A percentile compares a stretch with the other conserved stretches of the same genome.
phyloP scores from a whole-genome alignment of 2,888 invertebrate species.

The Acleris holmiana region DNA sequence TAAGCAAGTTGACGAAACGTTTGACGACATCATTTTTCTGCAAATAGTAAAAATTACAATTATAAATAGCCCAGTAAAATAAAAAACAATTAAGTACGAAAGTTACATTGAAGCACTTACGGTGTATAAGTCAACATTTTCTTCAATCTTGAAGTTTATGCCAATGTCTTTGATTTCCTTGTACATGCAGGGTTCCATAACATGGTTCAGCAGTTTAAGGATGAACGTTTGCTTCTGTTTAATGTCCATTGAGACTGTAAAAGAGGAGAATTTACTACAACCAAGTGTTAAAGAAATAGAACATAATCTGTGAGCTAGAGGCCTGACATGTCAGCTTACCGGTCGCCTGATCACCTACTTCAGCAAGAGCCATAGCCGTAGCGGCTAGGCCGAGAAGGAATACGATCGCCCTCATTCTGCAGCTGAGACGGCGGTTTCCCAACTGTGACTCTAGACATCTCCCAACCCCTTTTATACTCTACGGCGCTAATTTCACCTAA shows the following conservation, averaged over 20 bases:
- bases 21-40: constrained; percentile 85
- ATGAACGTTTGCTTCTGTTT: constrained; percentile 76
- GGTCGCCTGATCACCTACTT: constrained; percentile 50
- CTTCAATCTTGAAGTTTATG: constrained; percentile 70
- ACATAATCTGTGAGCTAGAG: too few relatives aligned
- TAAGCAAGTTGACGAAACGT: constrained; percentile 80
- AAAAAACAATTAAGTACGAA: constrained; percentile 4
- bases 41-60: constrained; percentile 40
- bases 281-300: not conserved
- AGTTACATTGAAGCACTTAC: constrained; percentile 49
- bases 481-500: constrained; percentile 38
- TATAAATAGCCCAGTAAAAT: not conserved
- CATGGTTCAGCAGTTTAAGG: constrained; percentile 80
- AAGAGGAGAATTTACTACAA: constrained; percentile 6
- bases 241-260: constrained; percentile 68
- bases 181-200: constrained; percentile 76
- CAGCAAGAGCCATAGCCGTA: constrained; percentile 64
- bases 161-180: constrained; percentile 74
- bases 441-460: constrained; percentile 57
- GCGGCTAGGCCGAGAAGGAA: constrained; percentile 67
- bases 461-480: constrained; percentile 54
- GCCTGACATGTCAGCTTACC: too few relatives aligned
- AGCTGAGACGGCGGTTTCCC: constrained; percentile 56
- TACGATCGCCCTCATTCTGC: constrained; percentile 67
- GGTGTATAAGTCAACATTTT: constrained; percentile 63